Percentiles rank a stretch among this genome's conserved stretches.
Evolutionary conservation across 2,113 vertebrate species (phyloP).

Genomic region (Laticauda laticaudata): DNA sequence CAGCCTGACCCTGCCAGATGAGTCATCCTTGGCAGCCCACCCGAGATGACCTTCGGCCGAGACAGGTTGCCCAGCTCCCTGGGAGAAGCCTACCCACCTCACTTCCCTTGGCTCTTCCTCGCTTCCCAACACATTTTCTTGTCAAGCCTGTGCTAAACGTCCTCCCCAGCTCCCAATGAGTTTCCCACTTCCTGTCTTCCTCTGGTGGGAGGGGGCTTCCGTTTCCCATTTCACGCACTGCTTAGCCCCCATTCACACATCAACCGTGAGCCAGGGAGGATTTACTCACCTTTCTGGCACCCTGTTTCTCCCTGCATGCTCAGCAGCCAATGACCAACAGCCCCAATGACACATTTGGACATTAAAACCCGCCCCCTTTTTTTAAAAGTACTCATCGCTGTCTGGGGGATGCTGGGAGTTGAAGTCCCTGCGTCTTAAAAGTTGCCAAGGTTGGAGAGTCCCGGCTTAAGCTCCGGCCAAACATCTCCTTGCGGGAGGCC

Average conservation of each 20-base stretch:
- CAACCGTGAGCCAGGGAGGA: no score
- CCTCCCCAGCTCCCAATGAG: background rate
- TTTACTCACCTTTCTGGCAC: fast-evolving
- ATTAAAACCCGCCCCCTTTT: background rate
- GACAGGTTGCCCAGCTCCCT: background rate
- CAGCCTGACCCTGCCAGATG: background rate
- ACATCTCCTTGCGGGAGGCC: background rate
- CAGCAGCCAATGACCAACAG: background rate
- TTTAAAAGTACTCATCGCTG: background rate
- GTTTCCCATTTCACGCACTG: background rate
- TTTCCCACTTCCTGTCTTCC: background rate
- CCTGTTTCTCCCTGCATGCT: background rate
- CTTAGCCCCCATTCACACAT: background rate
- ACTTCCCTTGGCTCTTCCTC: background rate
- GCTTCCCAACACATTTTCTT: background rate
- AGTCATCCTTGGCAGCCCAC: background rate
- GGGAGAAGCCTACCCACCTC: background rate
- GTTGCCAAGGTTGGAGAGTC: background rate
- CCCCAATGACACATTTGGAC: background rate
- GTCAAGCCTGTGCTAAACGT: no score
- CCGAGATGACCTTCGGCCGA: background rate
- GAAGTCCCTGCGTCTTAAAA: background rate
- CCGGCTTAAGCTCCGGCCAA: background rate
- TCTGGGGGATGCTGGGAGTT: background rate
- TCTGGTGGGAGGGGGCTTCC: background rate